These are phyloP conservation scores for Drosophila macrospina DNA, from an alignment of 2,888 invertebrate species.

Conservation along the genomic window DNA sequence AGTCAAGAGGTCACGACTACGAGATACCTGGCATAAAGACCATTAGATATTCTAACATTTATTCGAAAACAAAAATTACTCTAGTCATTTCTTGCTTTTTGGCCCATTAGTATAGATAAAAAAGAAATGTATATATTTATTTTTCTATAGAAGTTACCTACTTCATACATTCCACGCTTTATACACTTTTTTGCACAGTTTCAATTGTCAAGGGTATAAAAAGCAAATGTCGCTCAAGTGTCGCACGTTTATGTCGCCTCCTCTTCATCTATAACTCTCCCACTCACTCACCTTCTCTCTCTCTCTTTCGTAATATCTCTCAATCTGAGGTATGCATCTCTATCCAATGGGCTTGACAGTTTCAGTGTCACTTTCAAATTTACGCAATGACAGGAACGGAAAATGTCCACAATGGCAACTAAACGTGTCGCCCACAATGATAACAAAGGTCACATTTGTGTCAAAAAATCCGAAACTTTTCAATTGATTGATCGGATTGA, in stretches of 20 bases:
- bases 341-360: constrained; percentile 57
- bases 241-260: constrained; percentile 33
- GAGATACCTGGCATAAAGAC: too few species aligned
- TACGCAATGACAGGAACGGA: constrained; percentile 61
- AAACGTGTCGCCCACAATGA: constrained; percentile 30
- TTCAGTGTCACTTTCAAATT: constrained; percentile 65
- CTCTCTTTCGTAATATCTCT: background rate
- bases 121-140: too few species aligned
- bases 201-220: too few species aligned
- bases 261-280: too few species aligned
- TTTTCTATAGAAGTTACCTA: too few species aligned
- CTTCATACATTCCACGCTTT: too few species aligned
- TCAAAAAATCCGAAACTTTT: constrained; percentile 64
- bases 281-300: background rate
- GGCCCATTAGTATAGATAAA: too few species aligned
- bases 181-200: too few species aligned
- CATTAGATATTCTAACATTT: too few species aligned
- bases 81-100: too few species aligned
- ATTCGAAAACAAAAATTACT: too few species aligned
- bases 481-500: constrained; percentile 71
- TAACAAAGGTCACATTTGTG: constrained; percentile 71
- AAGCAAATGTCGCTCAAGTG: constrained; percentile 63
- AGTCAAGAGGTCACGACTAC: background rate
- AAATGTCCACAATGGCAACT: constrained; percentile 60
- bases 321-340: constrained; percentile 50